phyloP scores from a whole-genome alignment of 2,888 invertebrate genomes.

The Plutella xylostella region DNA sequence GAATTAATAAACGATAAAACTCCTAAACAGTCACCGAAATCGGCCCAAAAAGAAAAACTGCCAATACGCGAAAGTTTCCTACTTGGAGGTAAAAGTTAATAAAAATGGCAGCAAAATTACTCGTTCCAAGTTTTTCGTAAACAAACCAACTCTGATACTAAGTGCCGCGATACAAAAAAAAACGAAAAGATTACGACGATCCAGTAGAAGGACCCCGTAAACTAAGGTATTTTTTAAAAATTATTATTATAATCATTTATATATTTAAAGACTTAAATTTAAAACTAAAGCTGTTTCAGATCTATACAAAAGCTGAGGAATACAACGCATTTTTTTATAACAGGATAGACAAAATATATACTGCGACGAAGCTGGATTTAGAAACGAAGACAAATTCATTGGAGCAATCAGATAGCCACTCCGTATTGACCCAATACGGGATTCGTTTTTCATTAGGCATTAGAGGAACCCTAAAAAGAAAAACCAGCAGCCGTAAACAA shows the following conservation, averaged over 20 bases:
- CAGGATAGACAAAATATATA: too few relatives aligned
- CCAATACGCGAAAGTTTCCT: slow-evolving; percentile 31
- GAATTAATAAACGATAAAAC: slow-evolving; percentile 45
- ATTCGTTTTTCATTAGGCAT: background rate
- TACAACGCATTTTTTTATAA: too few relatives aligned
- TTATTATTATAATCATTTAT: too few relatives aligned
- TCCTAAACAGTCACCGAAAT: slow-evolving; percentile 35
- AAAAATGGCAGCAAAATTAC: slow-evolving; percentile 61
- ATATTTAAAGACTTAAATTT: too few relatives aligned
- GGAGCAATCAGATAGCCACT: too few relatives aligned
- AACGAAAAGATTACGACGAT: slow-evolving; percentile 18
- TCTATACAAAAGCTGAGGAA: too few relatives aligned
- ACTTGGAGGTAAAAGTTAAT: slow-evolving; percentile 49
- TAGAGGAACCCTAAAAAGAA: slow-evolving; percentile 1
- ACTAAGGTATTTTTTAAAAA: too few relatives aligned
- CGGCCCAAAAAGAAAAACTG: slow-evolving; percentile 41
- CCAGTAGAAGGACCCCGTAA: too few relatives aligned
- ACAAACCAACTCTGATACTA: slow-evolving; percentile 38
- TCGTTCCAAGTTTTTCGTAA: slow-evolving; percentile 46
- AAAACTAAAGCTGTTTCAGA: too few relatives aligned
- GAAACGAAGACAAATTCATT: too few relatives aligned
- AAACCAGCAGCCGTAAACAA: slow-evolving; percentile 31
- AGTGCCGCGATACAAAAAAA: slow-evolving; percentile 30
- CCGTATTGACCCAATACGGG: too few relatives aligned
- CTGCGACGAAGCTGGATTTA: too few relatives aligned